Evolutionary conservation across 2,888 invertebrate genomes (phyloP), one percentile per base, ranked within the genome.

Genomic region (Perdita meconis): DNA sequence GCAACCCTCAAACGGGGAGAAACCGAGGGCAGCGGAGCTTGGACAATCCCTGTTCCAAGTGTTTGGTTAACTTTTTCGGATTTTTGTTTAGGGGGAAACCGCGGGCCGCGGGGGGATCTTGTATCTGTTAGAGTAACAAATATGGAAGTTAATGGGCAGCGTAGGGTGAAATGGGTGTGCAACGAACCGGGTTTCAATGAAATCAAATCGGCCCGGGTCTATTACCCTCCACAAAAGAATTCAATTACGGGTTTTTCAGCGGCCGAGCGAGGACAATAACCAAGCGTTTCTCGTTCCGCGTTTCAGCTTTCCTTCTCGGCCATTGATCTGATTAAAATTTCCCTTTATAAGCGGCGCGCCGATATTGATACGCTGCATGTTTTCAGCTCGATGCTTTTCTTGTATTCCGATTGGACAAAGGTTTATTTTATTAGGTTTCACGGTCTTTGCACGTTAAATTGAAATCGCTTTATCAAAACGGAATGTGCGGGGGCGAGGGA

Each of bases 271-370:
- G 55, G 55, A 75, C 65, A 67, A 74, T 67, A 56, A 60, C 47
- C 44, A 8, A 19, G 34, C 38, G 19, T 26, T 36, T 36, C 16
- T 42, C 10, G 13, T n/a, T 13, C 19, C 10, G 6, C 44, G 34
- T 63, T 19, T 42, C 24, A 38, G n/a, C 16, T 42, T 50, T 56
- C 51, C 42, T 44, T 50, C 38, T 30, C 8, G n/a, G 16, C 30
- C 55, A 50, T 77, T 78, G 76, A 78, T 61, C 69, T 55, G 60
- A 78, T 78, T 78, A 69, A 78, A 76, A 70, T 77, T 64, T 26
- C 38, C 34, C 38, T 42, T 50, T 30, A 36, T 12, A 8, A 65
- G 65, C 56, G 42, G 16, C 16, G 47, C 47, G 64, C 42, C 13
- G 47, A 34, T 30, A 13, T 47, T n/a, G 19, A 42, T 26, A 13